Percentiles rank a stretch among this genome's conserved stretches.
Evolutionary conservation across 2,797 vertebrate species (phyloP).

Genomic region (Argyrosomus regius): DNA sequence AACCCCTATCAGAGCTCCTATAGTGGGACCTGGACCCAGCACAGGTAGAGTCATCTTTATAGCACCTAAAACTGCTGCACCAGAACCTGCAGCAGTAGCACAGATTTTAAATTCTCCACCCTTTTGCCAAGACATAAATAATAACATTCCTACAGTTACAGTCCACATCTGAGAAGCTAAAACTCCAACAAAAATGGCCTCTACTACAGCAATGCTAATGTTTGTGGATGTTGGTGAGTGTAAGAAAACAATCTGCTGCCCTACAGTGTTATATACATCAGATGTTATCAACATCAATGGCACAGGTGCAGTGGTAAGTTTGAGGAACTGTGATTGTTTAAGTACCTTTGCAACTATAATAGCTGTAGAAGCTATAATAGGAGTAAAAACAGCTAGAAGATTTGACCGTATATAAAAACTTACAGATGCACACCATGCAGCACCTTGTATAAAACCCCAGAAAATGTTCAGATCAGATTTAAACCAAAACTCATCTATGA

Average conservation of each 20-base stretch:
- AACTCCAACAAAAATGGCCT: background rate
- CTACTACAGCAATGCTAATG: background rate
- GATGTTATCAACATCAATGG: background rate
- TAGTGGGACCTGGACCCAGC: background rate
- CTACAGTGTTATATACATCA: background rate
- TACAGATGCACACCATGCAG: no score
- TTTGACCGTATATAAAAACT: no score
- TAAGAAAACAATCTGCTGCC: background rate
- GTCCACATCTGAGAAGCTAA: background rate
- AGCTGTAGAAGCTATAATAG: background rate
- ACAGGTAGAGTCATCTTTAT: background rate
- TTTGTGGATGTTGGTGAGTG: background rate
- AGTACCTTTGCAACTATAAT: background rate
- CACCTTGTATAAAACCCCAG: background rate
- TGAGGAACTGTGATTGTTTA: background rate
- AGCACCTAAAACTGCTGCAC: background rate
- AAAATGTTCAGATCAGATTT: no score
- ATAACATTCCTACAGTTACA: background rate
- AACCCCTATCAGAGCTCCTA: slow-evolving; percentile 4
- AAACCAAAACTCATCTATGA: background rate
- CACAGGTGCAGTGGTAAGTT: background rate
- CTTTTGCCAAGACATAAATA: background rate
- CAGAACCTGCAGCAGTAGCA: background rate
- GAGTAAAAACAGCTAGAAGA: background rate
- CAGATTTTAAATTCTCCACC: background rate